phyloP scores from a whole-genome alignment of 2,113 vertebrate genomes.

The Buteo buteo region DNA sequence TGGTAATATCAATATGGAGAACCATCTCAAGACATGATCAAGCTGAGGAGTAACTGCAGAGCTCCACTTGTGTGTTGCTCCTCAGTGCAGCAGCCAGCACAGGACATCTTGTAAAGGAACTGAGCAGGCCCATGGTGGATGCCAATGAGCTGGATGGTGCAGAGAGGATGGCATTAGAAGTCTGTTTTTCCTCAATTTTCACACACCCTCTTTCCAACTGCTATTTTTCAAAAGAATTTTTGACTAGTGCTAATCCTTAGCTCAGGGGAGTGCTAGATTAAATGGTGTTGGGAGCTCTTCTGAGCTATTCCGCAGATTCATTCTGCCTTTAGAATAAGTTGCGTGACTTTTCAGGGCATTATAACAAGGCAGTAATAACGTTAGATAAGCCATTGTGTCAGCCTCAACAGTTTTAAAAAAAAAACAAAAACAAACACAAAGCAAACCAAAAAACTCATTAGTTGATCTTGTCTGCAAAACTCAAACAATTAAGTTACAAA shows the following conservation, averaged over 20 bases:
- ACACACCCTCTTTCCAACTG: neutral
- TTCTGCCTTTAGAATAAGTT: neutral
- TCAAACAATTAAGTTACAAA: neutral
- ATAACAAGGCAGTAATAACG: neutral
- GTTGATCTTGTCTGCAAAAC: neutral
- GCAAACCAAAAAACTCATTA: neutral
- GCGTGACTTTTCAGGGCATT: neutral
- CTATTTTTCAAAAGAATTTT: neutral
- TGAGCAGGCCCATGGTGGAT: neutral
- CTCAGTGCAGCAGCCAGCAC: constrained; percentile 38
- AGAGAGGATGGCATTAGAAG: neutral
- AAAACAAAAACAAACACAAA: too few species aligned
- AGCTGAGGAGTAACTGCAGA: neutral
- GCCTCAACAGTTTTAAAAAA: neutral
- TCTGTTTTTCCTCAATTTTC: neutral
- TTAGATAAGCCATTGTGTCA: neutral
- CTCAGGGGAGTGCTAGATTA: neutral
- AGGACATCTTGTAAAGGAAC: constrained; percentile 18
- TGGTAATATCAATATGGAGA: neutral
- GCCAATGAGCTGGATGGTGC: neutral
- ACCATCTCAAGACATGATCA: constrained; percentile 23
- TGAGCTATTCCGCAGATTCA: neutral
- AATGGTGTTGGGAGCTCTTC: neutral
- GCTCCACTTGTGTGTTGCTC: neutral
- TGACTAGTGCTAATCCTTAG: neutral